Percentiles rank a stretch among this genome's conserved stretches.
phyloP scores from a whole-genome alignment of 2,888 invertebrate species.

The Mythimna vitellina region DNA sequence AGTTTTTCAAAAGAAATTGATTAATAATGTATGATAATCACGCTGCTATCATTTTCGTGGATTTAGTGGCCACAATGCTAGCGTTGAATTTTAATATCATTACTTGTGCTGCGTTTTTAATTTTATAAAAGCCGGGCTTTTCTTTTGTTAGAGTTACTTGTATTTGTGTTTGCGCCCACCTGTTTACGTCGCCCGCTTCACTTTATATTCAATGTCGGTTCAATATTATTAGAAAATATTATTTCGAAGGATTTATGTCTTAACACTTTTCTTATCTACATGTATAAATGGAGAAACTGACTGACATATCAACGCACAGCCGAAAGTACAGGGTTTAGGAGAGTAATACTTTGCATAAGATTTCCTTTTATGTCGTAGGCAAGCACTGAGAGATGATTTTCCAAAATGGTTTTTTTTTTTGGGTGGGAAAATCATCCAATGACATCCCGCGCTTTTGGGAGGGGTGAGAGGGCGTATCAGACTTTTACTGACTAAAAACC shows the following conservation, averaged over 20 bases:
- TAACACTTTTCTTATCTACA: background rate
- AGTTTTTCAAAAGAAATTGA: no score
- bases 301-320: no score
- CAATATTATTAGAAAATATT: slow-evolving; percentile 42
- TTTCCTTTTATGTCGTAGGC: no score
- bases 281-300: no score
- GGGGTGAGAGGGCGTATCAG: no score
- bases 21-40: background rate
- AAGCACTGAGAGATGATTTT: no score
- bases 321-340: no score
- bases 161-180: slow-evolving; percentile 64
- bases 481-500: no score
- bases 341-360: no score
- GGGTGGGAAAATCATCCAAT: no score
- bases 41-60: background rate
- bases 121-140: slow-evolving; percentile 85
- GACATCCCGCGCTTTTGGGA: no score
- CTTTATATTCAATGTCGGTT: slow-evolving; percentile 52
- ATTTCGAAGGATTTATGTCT: background rate
- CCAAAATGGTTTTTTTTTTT: no score
- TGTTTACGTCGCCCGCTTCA: slow-evolving; percentile 56
- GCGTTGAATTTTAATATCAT: slow-evolving; percentile 90
- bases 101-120: slow-evolving; percentile 87
- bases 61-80: slow-evolving; percentile 66
- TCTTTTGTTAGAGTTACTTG: slow-evolving; percentile 75